Evolutionary conservation across 2,113 vertebrate species (phyloP), one percentile per base, ranked within the genome.

Genomic region (Colistium nudipinnis): DNA sequence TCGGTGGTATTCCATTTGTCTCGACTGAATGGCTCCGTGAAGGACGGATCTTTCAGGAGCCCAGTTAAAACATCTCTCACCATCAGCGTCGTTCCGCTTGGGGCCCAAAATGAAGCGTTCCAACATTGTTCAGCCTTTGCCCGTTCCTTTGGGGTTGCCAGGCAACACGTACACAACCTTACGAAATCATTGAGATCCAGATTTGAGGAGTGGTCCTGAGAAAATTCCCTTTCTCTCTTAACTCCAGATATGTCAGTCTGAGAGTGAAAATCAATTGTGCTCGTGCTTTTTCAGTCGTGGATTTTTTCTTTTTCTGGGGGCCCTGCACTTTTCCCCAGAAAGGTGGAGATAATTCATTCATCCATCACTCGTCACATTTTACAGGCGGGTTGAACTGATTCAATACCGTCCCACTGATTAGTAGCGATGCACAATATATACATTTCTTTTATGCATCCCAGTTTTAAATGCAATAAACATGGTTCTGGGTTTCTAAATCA

Each of bases 1-100:
- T 41, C 66, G 27, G 61, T 38, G 62, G 62, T 62, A 80, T 83
- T 84, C 65, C 49, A 78, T 87, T 80, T 82, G 76, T 78, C 82
- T 75, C 25, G 48, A 62, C 69, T 78, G 56, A 88, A 84, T 66
- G 41, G 62, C 62, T 56, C 47, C 63, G 47, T 88, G 78, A 88
- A 82, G 83, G 80, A 85, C 70, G 72, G 80, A 80, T 80, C 64
- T 82, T 78, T 86, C 78, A 78, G 72, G 69, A 87, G 78, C 56
- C 48, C 60, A 67, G 76, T 84, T 83, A 83, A 88, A 85, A 83
- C 55, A 74, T 83, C 86, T 89, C 80, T 89, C 72, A 35, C 60
- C 49, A 70, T 89, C 80, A 78, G 55, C n/a, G 57, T 75, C 27
- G 68, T 75, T 74, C 66, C 49, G 64, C 72, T 71, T 25, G 60